phyloP scores from a whole-genome alignment of 2,888 invertebrate species.

The Dasysyrphus tricinctus region DNA sequence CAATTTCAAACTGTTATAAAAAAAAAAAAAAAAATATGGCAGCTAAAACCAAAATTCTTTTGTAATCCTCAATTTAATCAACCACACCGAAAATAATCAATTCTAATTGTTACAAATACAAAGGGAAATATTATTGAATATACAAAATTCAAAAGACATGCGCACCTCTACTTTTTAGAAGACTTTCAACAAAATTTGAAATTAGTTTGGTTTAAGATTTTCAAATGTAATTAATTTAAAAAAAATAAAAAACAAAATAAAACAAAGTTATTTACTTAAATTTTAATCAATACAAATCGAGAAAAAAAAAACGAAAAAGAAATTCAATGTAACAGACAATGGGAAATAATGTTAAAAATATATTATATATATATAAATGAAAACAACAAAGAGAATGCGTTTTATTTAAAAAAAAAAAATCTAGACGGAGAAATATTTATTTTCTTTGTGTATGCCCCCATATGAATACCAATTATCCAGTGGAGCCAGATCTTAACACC shows the following conservation, averaged over 20 bases:
- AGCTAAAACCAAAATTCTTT: background rate
- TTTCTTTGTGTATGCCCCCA: too few species aligned
- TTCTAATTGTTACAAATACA: slow-evolving; percentile 9
- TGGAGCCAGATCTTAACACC: too few species aligned
- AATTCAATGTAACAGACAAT: slow-evolving; percentile 56
- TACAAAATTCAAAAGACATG: slow-evolving; percentile 12
- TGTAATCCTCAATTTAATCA: slow-evolving; percentile 31
- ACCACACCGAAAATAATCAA: slow-evolving; percentile 28
- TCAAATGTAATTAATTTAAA: slow-evolving; percentile 43
- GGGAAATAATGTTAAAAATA: slow-evolving; percentile 67
- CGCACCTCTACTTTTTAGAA: slow-evolving; percentile 53
- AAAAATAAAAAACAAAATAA: slow-evolving; percentile 6
- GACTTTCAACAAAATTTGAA: slow-evolving; percentile 46
- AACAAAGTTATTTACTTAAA: background rate
- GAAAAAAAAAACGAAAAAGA: slow-evolving; percentile 15
- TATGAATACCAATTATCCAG: too few species aligned
- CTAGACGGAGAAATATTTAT: too few species aligned
- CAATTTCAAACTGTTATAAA: slow-evolving; percentile 49
- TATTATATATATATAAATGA: slow-evolving; percentile 54
- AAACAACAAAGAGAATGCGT: slow-evolving; percentile 11
- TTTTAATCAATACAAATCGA: slow-evolving; percentile 3
- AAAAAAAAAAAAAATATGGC: slow-evolving; percentile 23
- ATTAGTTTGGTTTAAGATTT: slow-evolving; percentile 53
- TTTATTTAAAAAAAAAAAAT: background rate
- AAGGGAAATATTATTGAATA: slow-evolving; percentile 17